phyloP scores from a whole-genome alignment of 1,140 invertebrate genomes.

The Patella vulgata region DNA sequence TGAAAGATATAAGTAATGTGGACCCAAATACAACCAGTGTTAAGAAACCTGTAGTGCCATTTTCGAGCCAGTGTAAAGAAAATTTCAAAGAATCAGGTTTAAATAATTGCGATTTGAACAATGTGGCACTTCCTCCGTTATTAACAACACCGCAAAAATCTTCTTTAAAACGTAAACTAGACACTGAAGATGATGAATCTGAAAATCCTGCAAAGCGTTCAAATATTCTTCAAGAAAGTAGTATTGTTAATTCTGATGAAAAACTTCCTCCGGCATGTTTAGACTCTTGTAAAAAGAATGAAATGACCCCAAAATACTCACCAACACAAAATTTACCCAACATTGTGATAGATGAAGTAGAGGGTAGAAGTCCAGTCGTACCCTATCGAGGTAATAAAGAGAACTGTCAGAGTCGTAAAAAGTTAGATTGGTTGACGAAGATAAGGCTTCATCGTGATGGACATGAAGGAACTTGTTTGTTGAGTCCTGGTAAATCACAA shows the following conservation, averaged over 20 bases:
- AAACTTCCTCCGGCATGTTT: conserved; percentile 47
- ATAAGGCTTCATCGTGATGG: conserved; percentile 22
- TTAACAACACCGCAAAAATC: not conserved
- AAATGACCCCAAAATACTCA: conserved; percentile 69
- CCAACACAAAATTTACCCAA: conserved; percentile 79
- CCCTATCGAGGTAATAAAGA: conserved; percentile 19
- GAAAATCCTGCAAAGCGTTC: conserved; percentile 2
- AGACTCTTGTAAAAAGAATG: conserved; percentile 56
- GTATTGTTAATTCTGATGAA: not conserved
- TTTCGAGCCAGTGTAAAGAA: no score
- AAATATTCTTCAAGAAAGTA: conserved; percentile 1
- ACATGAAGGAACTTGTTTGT: conserved; percentile 3
- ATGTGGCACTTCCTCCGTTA: no score
- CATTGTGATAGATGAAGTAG: conserved; percentile 37
- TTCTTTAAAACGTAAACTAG: not conserved
- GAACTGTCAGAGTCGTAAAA: conserved; percentile 11
- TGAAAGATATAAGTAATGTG: no score
- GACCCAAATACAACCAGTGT: no score
- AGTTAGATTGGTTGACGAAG: conserved; percentile 26
- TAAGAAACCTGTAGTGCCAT: no score
- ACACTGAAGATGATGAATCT: not conserved
- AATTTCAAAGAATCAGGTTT: no score
- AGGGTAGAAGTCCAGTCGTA: conserved; percentile 8
- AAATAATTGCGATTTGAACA: no score
- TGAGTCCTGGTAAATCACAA: conserved; percentile 5